phyloP scores from a whole-genome alignment of 2,888 invertebrate species.

The Drosophila glabriapex region DNA sequence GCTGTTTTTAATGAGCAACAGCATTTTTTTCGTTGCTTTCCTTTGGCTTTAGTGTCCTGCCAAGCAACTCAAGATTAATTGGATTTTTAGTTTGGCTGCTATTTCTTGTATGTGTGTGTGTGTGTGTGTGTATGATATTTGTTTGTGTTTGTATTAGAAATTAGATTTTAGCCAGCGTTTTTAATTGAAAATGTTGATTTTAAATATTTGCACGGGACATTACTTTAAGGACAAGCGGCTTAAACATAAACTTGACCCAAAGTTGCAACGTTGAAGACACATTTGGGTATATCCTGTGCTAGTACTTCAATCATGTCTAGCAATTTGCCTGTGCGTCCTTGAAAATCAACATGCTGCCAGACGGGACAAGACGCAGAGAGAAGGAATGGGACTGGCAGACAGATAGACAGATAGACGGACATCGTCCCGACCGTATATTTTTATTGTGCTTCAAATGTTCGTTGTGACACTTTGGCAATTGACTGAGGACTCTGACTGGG shows the following conservation, averaged over 20 bases:
- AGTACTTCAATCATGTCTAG: constrained; percentile 55
- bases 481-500: constrained; percentile 44
- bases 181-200: constrained; percentile 61
- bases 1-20: constrained; percentile 64
- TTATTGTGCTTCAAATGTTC: constrained; percentile 66
- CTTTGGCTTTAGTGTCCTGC: constrained; percentile 40
- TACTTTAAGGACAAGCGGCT: constrained; percentile 21
- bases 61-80: constrained; percentile 76
- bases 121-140: constrained; percentile 34
- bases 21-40: constrained; percentile 11
- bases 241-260: constrained; percentile 61
- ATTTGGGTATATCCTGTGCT: constrained; percentile 30
- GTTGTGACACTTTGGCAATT: constrained; percentile 78
- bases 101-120: constrained; percentile 15
- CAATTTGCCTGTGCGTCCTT: constrained; percentile 72
- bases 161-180: constrained; percentile 69
- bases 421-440: constrained; percentile 53
- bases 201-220: constrained; percentile 44
- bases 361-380: constrained; percentile 7
- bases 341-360: constrained; percentile 68
- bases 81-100: constrained; percentile 65
- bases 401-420: constrained; percentile 31
- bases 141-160: constrained; percentile 76
- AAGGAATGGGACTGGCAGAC: constrained; percentile 12
- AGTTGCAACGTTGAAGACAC: constrained; percentile 27